Percentiles rank a stretch among this genome's conserved stretches.
Conservation (phyloP, 1,140 invertebrate species). For the Drosophila sturtevanti region DNA sequence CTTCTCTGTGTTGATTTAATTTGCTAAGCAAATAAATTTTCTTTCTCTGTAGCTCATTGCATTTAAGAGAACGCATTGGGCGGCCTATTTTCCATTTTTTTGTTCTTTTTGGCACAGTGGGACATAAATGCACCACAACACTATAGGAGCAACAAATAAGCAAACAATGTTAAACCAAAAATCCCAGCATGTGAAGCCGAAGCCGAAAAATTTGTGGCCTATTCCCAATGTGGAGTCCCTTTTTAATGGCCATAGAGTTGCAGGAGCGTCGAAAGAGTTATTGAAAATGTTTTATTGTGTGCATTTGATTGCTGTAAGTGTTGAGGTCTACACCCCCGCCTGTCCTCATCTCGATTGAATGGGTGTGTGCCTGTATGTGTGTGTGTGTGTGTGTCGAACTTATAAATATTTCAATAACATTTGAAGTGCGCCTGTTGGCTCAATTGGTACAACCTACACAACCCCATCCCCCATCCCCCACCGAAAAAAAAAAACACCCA, state of each 20-base stretch:
- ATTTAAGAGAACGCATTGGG: slow-evolving; percentile 54
- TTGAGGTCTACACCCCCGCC: slow-evolving; percentile 34
- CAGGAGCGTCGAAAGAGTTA: slow-evolving; percentile 75
- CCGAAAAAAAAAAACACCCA: background rate
- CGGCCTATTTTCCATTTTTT: slow-evolving; percentile 25
- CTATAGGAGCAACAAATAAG: slow-evolving; percentile 21
- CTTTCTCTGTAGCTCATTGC: slow-evolving; percentile 23
- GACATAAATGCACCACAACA: slow-evolving; percentile 47
- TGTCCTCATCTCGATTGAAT: slow-evolving; percentile 8
- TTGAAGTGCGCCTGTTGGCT: slow-evolving; percentile 68
- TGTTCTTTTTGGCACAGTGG: slow-evolving; percentile 63
- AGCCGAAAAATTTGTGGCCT: slow-evolving; percentile 43
- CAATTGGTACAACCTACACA: slow-evolving; percentile 24
- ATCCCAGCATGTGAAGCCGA: slow-evolving; percentile 40
- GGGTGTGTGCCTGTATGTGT: slow-evolving; percentile 35
- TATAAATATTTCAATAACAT: slow-evolving; percentile 82
- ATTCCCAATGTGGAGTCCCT: slow-evolving; percentile 24
- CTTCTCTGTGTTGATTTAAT: too few relatives aligned
- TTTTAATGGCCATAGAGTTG: slow-evolving; percentile 59
- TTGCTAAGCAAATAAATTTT: too few relatives aligned
- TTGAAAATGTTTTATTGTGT: slow-evolving; percentile 82
- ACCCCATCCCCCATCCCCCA: too few relatives aligned
- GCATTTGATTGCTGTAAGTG: slow-evolving; percentile 80
- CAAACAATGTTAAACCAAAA: background rate
- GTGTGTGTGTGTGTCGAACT: slow-evolving; percentile 65